Conservation (phyloP, 2,113 vertebrate species). For the Bubo bubo region DNA sequence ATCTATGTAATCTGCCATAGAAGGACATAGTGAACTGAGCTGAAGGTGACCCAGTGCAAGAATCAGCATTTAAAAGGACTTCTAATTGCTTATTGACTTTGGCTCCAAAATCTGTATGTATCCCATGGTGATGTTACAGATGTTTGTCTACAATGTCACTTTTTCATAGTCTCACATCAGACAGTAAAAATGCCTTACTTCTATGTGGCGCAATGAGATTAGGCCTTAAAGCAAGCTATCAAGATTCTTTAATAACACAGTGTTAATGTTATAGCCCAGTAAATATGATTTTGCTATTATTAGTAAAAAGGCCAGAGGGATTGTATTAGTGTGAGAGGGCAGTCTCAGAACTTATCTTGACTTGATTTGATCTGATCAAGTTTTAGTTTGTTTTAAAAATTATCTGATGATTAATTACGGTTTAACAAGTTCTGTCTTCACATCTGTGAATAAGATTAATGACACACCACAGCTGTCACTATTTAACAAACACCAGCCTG, state of each 20-base stretch:
- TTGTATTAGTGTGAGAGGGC: neutral
- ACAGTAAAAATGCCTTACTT: neutral
- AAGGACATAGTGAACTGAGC: neutral
- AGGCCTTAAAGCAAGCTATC: neutral
- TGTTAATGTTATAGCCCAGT: neutral
- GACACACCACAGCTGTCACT: neutral
- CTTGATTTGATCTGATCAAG: neutral
- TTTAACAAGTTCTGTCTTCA: neutral
- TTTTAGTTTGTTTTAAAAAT: neutral
- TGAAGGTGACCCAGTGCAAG: neutral
- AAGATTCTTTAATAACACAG: neutral
- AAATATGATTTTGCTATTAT: neutral
- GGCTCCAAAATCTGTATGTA: neutral
- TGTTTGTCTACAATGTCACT: neutral
- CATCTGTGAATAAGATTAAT: neutral
- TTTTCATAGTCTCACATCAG: neutral
- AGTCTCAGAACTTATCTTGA: neutral
- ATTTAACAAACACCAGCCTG: neutral
- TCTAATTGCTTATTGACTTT: neutral
- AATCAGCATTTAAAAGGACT: neutral
- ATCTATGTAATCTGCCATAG: neutral
- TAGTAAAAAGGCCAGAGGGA: neutral
- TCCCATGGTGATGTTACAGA: neutral
- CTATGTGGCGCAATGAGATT: neutral
- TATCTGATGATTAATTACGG: neutral